Evolutionary conservation across 2,888 invertebrate species (phyloP), one percentile per base, ranked within the genome.

Genomic region (Heliconius ismenius): DNA sequence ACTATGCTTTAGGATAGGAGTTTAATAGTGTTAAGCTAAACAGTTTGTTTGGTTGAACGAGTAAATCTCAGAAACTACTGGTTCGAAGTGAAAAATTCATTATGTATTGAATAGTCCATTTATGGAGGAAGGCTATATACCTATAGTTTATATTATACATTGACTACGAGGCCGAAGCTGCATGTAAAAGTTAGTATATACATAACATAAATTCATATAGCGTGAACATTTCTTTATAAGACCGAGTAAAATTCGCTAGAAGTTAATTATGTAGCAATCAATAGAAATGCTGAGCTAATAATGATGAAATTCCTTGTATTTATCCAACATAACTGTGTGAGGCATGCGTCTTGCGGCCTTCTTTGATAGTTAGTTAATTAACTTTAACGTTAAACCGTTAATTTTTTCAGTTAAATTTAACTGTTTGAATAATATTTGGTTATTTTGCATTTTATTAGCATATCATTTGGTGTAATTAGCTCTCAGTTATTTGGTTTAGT

Each of bases 211-310:
- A 36, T 10, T 4, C 39, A 65, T 21, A 15, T 26, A 18, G 69
- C 43, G 54, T 69, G 24, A 69, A 49, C 1, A 18, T 49, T 28
- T 43, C 39, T 69, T 69, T 72, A n/a, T 28, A 36, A 36, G n/a
- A 58, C n/a, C n/a, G n/a, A 39, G 39, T 67, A 36, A 72, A 63
- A 64, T 76, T 73, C 76, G 64, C 76, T 69, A 62, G 58, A 62
- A 58, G 32, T 49, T 63, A 72, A 76, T 72, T 54, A 73, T n/a
- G 63, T 77, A 78, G 76, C 74, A 76, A 76, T 70, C 72, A 62
- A 76, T 76, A 73, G 58, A 68, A 62, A 76, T 77, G 77, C 78
- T 72, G 36, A 68, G 72, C 39, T 72, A 74, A 80, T 81, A 77
- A 76, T 76, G 73, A 78, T 49, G 32, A 58, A 49, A 74, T 78